A percentile compares a stretch with the other conserved stretches of the same genome.
These are phyloP conservation scores for Callocephalon fimbriatum DNA, from an alignment of 2,113 vertebrate genomes.

Conservation along the genomic window DNA sequence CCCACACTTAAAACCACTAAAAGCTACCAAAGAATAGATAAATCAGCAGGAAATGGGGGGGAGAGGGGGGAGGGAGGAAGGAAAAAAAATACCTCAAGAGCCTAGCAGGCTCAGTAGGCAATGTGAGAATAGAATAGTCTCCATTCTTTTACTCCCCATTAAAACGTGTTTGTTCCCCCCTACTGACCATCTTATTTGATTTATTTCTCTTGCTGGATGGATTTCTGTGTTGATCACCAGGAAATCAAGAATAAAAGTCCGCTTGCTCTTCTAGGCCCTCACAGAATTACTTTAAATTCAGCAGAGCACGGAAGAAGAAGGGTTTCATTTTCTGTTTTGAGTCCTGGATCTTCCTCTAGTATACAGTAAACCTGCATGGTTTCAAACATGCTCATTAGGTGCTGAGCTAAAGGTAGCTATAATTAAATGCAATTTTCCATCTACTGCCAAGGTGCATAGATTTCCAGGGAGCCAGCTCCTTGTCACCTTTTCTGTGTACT, in stretches of 20 bases:
- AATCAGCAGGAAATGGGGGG: not conserved
- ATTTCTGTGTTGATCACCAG: constrained; percentile 26
- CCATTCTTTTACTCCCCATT: not conserved
- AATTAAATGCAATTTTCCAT: constrained; percentile 67
- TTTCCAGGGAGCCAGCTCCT: constrained; percentile 57
- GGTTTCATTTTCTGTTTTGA: constrained; percentile 29
- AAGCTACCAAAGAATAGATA: not conserved
- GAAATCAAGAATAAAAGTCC: constrained; percentile 26
- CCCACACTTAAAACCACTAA: not conserved
- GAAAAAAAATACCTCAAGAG: not conserved
- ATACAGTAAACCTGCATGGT: not conserved
- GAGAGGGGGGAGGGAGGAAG: rapidly evolving
- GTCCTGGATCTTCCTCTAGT: constrained; percentile 6
- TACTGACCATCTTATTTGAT: not conserved
- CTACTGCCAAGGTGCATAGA: constrained; percentile 38
- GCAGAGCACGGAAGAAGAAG: not conserved
- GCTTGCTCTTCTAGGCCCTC: not conserved
- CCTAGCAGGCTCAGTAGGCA: not conserved
- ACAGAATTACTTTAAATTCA: not conserved
- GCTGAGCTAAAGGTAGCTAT: constrained; percentile 46
- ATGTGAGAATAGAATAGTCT: constrained; percentile 32
- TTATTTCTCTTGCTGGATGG: not conserved
- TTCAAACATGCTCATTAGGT: constrained; percentile 52
- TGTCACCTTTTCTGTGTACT: constrained; percentile 61
- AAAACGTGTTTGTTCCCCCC: not conserved